phyloP scores from a whole-genome alignment of 2,113 vertebrate species.

The Panurus biarmicus region DNA sequence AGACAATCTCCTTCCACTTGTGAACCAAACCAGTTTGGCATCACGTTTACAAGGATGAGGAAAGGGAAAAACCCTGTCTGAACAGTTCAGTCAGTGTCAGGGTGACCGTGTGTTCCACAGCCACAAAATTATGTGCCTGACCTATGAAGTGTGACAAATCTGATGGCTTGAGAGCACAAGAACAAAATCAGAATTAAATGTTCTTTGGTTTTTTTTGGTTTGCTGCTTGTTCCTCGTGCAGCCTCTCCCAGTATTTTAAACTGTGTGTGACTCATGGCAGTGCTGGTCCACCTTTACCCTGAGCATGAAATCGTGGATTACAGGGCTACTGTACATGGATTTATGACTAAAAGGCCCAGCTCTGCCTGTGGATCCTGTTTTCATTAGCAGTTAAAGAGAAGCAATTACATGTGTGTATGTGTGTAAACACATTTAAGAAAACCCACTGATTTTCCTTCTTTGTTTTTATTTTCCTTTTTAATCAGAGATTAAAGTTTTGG shows the following conservation, averaged over 20 bases:
- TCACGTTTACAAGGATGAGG: not conserved
- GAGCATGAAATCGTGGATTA: not conserved
- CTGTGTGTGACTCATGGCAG: not conserved
- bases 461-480: conserved; percentile 29
- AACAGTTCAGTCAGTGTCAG: not conserved
- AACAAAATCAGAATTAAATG: not conserved
- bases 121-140: not conserved
- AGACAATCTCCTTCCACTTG: not conserved
- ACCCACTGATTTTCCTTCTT: not conserved
- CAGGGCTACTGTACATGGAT: not conserved
- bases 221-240: not conserved
- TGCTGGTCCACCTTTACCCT: not conserved
- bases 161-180: not conserved
- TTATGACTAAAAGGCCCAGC: not conserved
- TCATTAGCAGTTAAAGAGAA: not conserved
- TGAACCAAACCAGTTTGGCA: not conserved
- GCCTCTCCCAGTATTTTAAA: not conserved
- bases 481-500: not conserved
- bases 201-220: not conserved
- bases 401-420: not conserved
- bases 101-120: not conserved
- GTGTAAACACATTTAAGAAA: not conserved
- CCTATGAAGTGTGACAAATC: not conserved
- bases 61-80: not conserved
- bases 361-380: not conserved